These are phyloP conservation scores for Salvelinus sp. DNA, from an alignment of 2,113 vertebrate species.

Conservation along the genomic window DNA sequence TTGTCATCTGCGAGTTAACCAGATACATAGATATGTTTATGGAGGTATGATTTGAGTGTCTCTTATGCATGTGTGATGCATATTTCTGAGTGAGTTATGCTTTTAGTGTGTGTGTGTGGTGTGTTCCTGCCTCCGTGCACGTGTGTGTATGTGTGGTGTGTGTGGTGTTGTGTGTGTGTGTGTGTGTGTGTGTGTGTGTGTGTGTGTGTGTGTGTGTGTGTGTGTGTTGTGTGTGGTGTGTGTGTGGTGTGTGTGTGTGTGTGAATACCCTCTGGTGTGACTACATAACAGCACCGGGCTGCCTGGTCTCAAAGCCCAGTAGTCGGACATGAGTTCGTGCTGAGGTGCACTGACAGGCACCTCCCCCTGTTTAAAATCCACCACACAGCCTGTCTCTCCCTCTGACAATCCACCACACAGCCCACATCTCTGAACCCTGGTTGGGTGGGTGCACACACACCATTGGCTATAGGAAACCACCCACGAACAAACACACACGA, in stretches of 20 bases:
- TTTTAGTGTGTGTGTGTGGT: conserved; percentile 8
- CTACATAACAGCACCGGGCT: neutral
- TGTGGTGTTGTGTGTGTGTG: conserved; percentile 10
- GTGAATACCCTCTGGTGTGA: neutral
- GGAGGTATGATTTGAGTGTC: neutral
- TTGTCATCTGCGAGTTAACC: neutral
- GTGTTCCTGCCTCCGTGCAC: neutral
- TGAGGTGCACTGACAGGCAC: neutral
- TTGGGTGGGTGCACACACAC: neutral
- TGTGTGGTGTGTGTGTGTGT: conserved; percentile 14
- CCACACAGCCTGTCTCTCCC: neutral
- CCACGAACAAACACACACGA: too few relatives aligned
- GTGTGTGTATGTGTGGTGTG: conserved; percentile 6
- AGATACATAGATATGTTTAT: neutral
- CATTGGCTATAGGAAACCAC: too few relatives aligned
- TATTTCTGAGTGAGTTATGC: neutral
- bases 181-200: conserved; percentile 6
- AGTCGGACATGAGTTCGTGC: neutral
- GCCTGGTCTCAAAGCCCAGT: neutral
- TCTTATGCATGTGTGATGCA: neutral
- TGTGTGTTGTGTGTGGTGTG: conserved; percentile 15
- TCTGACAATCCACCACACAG: neutral
- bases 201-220: conserved; percentile 2
- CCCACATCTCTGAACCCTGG: neutral
- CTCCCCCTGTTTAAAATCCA: neutral